Base-by-base conservation (phyloP, 2,797 vertebrate species). In the Oreonectes daqikongensis region DNA sequence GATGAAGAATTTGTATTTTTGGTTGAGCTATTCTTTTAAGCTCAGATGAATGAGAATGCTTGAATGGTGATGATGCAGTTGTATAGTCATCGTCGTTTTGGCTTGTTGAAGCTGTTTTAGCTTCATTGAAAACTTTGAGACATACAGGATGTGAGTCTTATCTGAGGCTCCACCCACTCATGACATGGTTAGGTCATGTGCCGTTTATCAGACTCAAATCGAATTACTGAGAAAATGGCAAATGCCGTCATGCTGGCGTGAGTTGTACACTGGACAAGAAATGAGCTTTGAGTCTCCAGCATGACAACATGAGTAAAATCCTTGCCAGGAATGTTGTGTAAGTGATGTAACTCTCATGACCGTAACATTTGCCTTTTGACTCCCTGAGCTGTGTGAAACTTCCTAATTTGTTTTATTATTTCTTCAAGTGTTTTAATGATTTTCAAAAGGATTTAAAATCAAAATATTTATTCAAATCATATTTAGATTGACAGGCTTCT, bases 181-280 rank as follows among this genome's bases (percentile, higher is more conserved):
- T 38, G 73, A 68, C 38, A 68, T 2, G 5, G 15, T 75, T 63
- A 18, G 73, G 26, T 67, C 73, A 46, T 14, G 73, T 67, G 42
- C 44, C 38, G 42, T 38, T 59, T 24, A 75, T 68, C 64, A 24
- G 14, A 24, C 26, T 35, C n/a, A 17, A 68, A 68, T 75, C 52
- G 2, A 76, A 55, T 76, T 68, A 60, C 40, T 17, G n/a, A 26
- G 52, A 68, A 44, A 60, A 67, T 75, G 50, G 6, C 32, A 42
- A n/a, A 53, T 2, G 26, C 1, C 20, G n/a, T 73, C 44, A 32
- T 38, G 42, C 70, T n/a, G 0, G 12, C 1, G 40, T 46, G 5
- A 30, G 17, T n/a, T 50, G 59, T 44, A 40, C 17, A 5, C 32
- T 1, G 20, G 9, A 22, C 14, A 35, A 44, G 26, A 61, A 35